Base-by-base conservation (phyloP, 2,888 invertebrate species). In the Eledone cirrhosa region DNA sequence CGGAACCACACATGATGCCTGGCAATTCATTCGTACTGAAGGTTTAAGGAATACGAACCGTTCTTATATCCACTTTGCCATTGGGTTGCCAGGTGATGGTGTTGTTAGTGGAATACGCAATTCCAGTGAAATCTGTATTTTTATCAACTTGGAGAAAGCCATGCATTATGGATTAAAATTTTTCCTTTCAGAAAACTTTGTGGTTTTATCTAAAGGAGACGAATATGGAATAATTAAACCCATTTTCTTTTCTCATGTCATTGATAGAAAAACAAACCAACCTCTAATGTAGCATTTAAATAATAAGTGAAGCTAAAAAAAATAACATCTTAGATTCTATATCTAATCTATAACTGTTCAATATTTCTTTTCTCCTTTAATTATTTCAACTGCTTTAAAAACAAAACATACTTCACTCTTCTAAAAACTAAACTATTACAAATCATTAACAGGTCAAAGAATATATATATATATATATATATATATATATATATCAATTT, bases 111-210 rank as follows among this genome's bases (percentile, higher is more conserved):
- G 72, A 5, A 72, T 72, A 31, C 22, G 72, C 13, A 72, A 0
- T 72, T 41, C 2, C 22, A n/a, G 41, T 19, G 2, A 22, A n/a
- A 41, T 72, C 19, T 33, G 31, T 13, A 72, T 72, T n/a, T 72
- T 41, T 72, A 72, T 72, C 72, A 13, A 72, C 41, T 33, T 72
- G 72, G 41, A 33, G 22, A 72, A 72, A 33, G 72, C 72, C 16
- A 11, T 72, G 33, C 11, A 5, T n/a, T 2, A 0, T 22, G 72
- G 72, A 14, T 31, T 72, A 16, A 72, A 33, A 41, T 72, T 72
- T 72, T 72, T 41, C 41, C 41, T 72, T 72, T 72, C 72, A 2
- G 11, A 27, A 22, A 72, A 72, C 19, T 7, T 2, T 1, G 72
- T 72, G 22, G 31, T 72, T 19, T 33, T 72, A 72, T 31, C 31